These are phyloP conservation scores for Dyspetes luteomarginatus DNA, from an alignment of 2,888 invertebrate genomes.

Conservation along the genomic window DNA sequence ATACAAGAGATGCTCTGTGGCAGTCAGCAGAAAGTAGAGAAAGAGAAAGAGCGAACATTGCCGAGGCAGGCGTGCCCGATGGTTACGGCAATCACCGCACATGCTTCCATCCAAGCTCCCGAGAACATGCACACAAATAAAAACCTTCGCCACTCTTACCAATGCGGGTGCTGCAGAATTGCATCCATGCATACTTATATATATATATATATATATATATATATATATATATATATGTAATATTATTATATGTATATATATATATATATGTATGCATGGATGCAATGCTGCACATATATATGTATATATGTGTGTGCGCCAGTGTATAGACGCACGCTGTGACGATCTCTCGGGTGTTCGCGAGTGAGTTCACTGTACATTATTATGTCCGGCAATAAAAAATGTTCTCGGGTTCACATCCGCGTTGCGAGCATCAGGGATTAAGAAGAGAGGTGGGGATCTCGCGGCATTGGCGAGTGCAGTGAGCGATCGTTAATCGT, in stretches of 20 bases:
- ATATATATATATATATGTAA: too few relatives aligned
- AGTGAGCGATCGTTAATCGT: slow-evolving; percentile 74
- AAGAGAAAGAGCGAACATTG: slow-evolving; percentile 47
- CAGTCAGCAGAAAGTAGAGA: slow-evolving; percentile 66
- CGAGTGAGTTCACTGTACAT: slow-evolving; percentile 69
- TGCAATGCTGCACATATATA: too few relatives aligned
- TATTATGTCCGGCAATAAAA: slow-evolving; percentile 75
- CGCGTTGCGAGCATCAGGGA: slow-evolving; percentile 59
- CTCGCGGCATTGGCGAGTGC: slow-evolving; percentile 41
- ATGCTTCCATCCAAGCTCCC: slow-evolving; percentile 79
- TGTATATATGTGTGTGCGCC: too few relatives aligned
- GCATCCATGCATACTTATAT: too few relatives aligned
- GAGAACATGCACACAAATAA: slow-evolving; percentile 77
- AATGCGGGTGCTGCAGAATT: too few relatives aligned
- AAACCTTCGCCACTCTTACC: slow-evolving; percentile 46
- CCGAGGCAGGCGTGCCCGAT: slow-evolving; percentile 80
- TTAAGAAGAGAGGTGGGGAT: slow-evolving; percentile 7
- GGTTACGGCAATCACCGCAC: slow-evolving; percentile 81
- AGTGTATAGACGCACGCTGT: background rate
- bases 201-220: background rate
- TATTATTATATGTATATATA: too few relatives aligned
- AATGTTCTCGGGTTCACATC: slow-evolving; percentile 71
- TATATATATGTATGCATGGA: too few relatives aligned
- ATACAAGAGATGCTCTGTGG: slow-evolving; percentile 3
- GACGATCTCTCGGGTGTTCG: slow-evolving; percentile 44